Conservation (phyloP, 2,888 invertebrate genomes). For the Bellardia bayeri region DNA sequence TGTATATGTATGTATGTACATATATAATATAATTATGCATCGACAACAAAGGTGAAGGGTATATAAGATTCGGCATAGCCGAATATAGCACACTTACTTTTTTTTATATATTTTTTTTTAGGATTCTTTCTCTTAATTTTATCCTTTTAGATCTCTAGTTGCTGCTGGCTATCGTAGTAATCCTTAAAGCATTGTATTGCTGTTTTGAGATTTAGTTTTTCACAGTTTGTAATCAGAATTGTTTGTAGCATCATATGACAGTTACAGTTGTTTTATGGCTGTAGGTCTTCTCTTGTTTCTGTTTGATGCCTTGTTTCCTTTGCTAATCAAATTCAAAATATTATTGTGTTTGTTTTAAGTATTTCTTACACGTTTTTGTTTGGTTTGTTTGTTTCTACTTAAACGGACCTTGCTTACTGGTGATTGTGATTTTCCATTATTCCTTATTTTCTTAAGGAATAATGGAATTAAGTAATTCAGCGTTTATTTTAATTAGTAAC, state of each 20-base stretch:
- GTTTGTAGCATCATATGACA: background rate
- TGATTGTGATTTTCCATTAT: too few species aligned
- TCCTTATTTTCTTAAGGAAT: too few species aligned
- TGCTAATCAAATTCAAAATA: slow-evolving; percentile 19
- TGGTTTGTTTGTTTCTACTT: too few species aligned
- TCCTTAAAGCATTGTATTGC: background rate
- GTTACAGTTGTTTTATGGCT: background rate
- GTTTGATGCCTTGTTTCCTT: slow-evolving; percentile 23
- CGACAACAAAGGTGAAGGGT: too few species aligned
- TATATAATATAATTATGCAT: too few species aligned
- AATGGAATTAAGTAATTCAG: background rate
- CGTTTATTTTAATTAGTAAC: slow-evolving; percentile 32
- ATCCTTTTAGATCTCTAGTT: slow-evolving; percentile 3
- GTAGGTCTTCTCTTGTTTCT: slow-evolving; percentile 12
- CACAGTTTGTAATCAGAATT: background rate
- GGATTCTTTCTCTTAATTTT: background rate
- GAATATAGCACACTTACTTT: too few species aligned
- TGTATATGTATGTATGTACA: too few species aligned
- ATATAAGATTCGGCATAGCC: too few species aligned
- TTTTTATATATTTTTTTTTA: background rate
- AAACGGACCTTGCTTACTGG: background rate
- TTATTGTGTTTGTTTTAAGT: background rate
- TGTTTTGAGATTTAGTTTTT: background rate
- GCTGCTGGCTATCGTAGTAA: slow-evolving; percentile 14
- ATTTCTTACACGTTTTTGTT: background rate